Evolutionary conservation across 1,140 invertebrate genomes (phyloP).

Genomic region (Diorhabda carinulata): DNA sequence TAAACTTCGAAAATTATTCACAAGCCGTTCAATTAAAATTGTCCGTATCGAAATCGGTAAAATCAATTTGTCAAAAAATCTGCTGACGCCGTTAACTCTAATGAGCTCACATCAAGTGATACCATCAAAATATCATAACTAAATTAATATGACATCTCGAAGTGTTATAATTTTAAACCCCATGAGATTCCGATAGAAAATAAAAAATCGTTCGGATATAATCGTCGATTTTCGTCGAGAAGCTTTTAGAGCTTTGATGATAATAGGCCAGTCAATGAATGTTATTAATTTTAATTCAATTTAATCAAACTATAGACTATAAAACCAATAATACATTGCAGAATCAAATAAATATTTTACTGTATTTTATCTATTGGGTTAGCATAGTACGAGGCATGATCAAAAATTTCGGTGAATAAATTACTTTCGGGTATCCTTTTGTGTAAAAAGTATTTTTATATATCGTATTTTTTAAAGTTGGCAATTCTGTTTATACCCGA

Average conservation of each 20-base stretch:
- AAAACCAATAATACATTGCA: too few species aligned
- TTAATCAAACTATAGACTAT: too few species aligned
- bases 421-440: too few species aligned
- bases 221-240: constrained; percentile 19
- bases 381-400: too few species aligned
- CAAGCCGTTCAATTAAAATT: background rate
- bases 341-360: too few species aligned
- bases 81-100: background rate
- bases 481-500: too few species aligned
- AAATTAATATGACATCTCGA: constrained; percentile 35
- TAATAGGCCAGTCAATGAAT: background rate
- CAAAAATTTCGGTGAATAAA: too few species aligned
- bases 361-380: too few species aligned
- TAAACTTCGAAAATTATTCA: background rate
- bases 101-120: constrained; percentile 14
- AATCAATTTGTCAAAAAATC: background rate
- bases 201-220: constrained; percentile 22
- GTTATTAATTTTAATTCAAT: background rate
- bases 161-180: constrained; percentile 32
- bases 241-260: background rate
- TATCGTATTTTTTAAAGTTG: too few species aligned
- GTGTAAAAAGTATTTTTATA: too few species aligned
- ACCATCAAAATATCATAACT: constrained; percentile 30
- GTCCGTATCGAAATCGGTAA: background rate
- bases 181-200: constrained; percentile 12